These are phyloP conservation scores for Hyperoodon ampullatus DNA, from an alignment of 2,113 vertebrate genomes.

Conservation along the genomic window DNA sequence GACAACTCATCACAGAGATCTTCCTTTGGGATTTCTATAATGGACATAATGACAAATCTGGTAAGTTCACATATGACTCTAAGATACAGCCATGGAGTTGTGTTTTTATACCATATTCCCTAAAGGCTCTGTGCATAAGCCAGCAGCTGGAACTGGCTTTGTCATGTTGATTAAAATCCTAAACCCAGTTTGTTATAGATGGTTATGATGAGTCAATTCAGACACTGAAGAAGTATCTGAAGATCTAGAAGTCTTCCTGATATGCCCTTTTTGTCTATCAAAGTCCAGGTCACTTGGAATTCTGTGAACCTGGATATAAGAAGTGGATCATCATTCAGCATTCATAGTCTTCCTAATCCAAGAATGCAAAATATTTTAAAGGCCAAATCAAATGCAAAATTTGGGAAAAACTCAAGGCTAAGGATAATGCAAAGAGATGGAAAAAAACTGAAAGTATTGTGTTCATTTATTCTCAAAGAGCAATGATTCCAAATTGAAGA, in stretches of 20 bases:
- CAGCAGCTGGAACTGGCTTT: neutral
- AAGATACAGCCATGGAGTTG: neutral
- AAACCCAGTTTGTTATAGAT: neutral
- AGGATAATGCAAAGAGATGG: neutral
- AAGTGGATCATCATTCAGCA: neutral
- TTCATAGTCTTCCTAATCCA: neutral
- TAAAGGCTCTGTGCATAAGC: neutral
- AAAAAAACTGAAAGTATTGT: neutral
- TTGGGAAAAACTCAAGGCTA: neutral
- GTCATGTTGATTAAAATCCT: neutral
- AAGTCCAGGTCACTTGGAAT: neutral
- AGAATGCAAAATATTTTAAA: constrained; percentile 35
- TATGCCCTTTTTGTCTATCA: neutral
- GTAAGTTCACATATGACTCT: neutral
- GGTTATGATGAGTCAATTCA: neutral
- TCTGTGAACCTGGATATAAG: neutral
- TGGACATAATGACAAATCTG: neutral
- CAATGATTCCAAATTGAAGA: neutral
- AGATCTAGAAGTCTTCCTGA: neutral
- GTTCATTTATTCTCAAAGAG: constrained; percentile 6
- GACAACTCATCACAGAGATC: neutral
- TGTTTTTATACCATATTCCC: neutral
- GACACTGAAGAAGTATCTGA: neutral
- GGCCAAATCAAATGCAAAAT: neutral
- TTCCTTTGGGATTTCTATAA: neutral